Percentiles rank a stretch among this genome's conserved stretches.
phyloP scores from a whole-genome alignment of 2,113 vertebrate species.

The Chamaetylas fuelleborni region DNA sequence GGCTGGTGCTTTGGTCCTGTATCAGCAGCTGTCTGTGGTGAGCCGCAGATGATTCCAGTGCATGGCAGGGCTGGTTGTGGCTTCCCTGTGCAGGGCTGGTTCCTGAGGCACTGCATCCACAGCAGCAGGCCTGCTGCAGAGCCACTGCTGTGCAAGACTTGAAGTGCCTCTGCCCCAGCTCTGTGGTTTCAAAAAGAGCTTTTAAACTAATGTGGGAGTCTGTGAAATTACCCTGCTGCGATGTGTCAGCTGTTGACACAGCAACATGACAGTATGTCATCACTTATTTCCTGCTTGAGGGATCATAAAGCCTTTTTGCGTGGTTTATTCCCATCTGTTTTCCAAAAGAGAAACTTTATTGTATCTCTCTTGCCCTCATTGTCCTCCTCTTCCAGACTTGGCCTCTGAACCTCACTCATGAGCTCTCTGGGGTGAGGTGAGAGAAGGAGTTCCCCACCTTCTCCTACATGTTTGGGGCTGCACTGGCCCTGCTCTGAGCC shows the following conservation, averaged over 20 bases:
- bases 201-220: neutral
- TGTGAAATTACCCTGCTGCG: neutral
- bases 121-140: neutral
- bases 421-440: neutral
- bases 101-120: neutral
- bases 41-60: neutral
- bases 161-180: neutral
- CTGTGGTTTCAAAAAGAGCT: neutral
- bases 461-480: neutral
- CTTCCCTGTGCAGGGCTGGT: neutral
- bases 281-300: slow-evolving; percentile 26
- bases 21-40: neutral
- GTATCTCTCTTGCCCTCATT: neutral
- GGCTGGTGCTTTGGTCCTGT: neutral
- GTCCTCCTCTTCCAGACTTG: neutral
- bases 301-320: neutral
- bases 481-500: neutral
- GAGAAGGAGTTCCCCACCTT: neutral
- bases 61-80: neutral
- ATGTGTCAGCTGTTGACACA: slow-evolving; percentile 50
- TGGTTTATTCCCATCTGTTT: neutral
- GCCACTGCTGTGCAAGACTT: neutral
- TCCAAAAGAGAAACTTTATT: neutral
- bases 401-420: fast-evolving
- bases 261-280: slow-evolving; percentile 41